Base-by-base conservation (phyloP, 2,113 vertebrate species). In the Scomber japonicus region DNA sequence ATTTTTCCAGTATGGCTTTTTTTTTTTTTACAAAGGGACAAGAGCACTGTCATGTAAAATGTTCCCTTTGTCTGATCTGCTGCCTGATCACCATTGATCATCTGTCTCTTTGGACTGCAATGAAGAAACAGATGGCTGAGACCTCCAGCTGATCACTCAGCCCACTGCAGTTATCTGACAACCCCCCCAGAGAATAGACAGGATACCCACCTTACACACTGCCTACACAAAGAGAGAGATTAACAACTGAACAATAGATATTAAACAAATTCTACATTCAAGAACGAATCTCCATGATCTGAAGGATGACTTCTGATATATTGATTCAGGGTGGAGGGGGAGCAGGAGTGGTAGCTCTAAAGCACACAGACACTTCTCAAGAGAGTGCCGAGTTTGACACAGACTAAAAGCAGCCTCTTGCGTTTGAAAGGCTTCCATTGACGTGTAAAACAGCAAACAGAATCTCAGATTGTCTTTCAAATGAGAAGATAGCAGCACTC, bases 381-480 rank as follows among this genome's bases (percentile, higher is more conserved):
- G n/a, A 62, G 61, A 90, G 73, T 84, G 83, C 46, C 2, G 85
- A 78, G 79, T 88, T 86, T 87, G 77, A 89, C 91, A 35, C 64
- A 81, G 83, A 60, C 84, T 88, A 51, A 89, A 91, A 86, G 75
- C 51, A 79, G 66, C 65, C 55, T 40, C 12, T 68, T 79, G 60
- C 80, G 70, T 81, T 82, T 93, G 88, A 93, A 87, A 89, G 80
- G 81, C 67, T 66, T 40, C 82, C 80, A 94, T 93, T 95, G 95
- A 95, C 86, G 84, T 94, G 95, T 92, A 93, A 95, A 94, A 93
- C 83, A 93, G 89, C 89, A 94, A 95, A 95, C 91, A 94, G 62
- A 87, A 85, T 88, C 82, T 90, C 88, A 71, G 88, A 93, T 86
- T 93, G 94, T 94, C 92, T 92, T 92, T 90, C 81, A 93, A 90